Evolutionary conservation across 2,113 vertebrate genomes (phyloP).

Genomic region (Apistogramma diplotaenia): DNA sequence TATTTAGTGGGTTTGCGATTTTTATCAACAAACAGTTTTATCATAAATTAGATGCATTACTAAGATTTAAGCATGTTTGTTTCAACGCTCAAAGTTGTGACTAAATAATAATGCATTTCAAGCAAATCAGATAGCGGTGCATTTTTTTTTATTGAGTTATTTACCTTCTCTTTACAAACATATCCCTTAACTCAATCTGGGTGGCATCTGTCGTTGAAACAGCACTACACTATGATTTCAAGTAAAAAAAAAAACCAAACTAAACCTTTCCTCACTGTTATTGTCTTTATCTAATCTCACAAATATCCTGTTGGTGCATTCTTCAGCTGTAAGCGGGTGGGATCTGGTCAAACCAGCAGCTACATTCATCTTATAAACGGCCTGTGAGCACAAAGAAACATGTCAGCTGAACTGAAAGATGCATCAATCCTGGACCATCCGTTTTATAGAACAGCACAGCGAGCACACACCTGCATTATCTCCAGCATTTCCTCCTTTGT

Average conservation of each 20-base stretch:
- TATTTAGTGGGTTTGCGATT: no score
- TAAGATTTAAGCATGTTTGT: not conserved
- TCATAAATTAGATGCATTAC: not conserved
- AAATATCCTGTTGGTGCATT: slow-evolving; percentile 78
- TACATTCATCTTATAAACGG: slow-evolving; percentile 75
- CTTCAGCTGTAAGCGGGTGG: slow-evolving; percentile 70
- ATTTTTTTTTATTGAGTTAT: not conserved
- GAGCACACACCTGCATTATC: slow-evolving; percentile 70
- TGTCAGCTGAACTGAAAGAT: not conserved
- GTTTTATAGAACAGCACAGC: not conserved
- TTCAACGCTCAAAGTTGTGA: not conserved
- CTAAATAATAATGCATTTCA: not conserved
- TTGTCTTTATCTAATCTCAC: slow-evolving; percentile 77
- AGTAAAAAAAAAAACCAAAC: no score
- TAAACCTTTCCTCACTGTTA: slow-evolving; percentile 58
- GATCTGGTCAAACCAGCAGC: slow-evolving; percentile 64
- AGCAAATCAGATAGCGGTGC: not conserved
- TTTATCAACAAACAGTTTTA: no score
- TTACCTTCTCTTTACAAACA: not conserved
- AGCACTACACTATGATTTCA: not conserved
- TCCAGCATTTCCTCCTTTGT: slow-evolving; percentile 70
- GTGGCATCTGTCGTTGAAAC: not conserved
- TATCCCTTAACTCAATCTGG: no score
- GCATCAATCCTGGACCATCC: not conserved
- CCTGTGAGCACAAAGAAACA: slow-evolving; percentile 42